phyloP scores from a whole-genome alignment of 2,113 vertebrate genomes.

The Bubo blakistoni region DNA sequence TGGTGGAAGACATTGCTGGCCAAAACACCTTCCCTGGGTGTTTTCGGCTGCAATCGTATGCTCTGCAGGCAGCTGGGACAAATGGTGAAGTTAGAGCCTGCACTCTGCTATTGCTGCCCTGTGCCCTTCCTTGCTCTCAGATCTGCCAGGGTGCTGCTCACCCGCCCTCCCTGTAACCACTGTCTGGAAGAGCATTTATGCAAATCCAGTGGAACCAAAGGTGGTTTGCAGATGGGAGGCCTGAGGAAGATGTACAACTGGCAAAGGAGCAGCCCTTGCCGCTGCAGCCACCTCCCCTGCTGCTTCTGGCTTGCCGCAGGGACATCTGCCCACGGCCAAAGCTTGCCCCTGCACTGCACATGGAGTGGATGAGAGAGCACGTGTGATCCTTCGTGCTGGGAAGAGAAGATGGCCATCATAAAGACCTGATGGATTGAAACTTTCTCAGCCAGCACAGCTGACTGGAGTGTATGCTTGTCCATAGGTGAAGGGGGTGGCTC shows the following conservation, averaged over 20 bases:
- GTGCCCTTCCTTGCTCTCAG: accelerated
- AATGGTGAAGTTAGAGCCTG: background rate
- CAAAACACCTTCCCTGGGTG: background rate
- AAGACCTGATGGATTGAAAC: background rate
- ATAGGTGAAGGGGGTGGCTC: background rate
- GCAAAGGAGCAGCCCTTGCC: background rate
- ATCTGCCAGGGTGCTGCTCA: accelerated
- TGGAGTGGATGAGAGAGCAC: background rate
- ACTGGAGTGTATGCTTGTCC: background rate
- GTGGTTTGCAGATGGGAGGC: background rate
- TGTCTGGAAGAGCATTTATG: accelerated
- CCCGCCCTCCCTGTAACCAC: accelerated
- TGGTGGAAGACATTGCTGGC: background rate
- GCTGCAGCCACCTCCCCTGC: background rate
- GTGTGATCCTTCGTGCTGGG: background rate
- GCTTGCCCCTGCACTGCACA: background rate
- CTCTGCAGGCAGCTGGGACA: background rate
- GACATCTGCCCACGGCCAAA: background rate
- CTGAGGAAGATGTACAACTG: background rate
- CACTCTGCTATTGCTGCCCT: background rate
- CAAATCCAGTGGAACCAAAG: background rate
- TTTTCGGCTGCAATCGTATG: accelerated
- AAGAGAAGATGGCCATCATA: background rate
- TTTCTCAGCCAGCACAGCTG: background rate
- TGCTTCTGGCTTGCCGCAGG: background rate